A percentile compares a stretch with the other conserved stretches of the same genome.
Evolutionary conservation across 2,113 vertebrate species (phyloP).

Genomic region (Thamnaconus septentrionalis): DNA sequence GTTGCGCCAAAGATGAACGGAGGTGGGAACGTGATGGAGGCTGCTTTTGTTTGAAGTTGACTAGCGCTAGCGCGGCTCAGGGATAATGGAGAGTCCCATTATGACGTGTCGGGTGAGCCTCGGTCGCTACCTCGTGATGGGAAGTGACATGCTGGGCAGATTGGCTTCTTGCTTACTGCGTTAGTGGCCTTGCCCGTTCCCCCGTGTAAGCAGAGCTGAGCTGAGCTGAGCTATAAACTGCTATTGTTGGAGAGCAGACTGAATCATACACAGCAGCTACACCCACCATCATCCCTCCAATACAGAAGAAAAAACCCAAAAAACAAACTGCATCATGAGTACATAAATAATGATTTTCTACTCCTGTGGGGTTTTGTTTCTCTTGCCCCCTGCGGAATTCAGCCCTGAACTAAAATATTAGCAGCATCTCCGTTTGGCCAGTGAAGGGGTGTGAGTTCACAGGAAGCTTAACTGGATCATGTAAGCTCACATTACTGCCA

Average conservation of each 20-base stretch:
- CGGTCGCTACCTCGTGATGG: constrained; percentile 51
- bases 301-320: too few relatives aligned
- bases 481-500: constrained; percentile 51
- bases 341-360: too few relatives aligned
- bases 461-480: constrained; percentile 64
- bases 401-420: constrained; percentile 28
- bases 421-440: constrained; percentile 48
- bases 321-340: too few relatives aligned
- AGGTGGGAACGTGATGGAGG: constrained; percentile 32
- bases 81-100: constrained; percentile 62
- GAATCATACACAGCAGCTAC: too few relatives aligned
- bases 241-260: too few relatives aligned
- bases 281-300: too few relatives aligned
- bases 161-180: constrained; percentile 44
- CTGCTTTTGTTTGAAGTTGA: constrained; percentile 40
- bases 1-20: constrained; percentile 34
- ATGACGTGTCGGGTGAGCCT: constrained; percentile 50
- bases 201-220: too few relatives aligned
- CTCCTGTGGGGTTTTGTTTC: background rate
- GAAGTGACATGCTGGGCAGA: constrained; percentile 61
- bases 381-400: constrained; percentile 11
- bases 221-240: too few relatives aligned
- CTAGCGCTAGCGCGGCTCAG: constrained; percentile 49
- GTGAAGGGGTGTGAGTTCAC: constrained; percentile 66
- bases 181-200: too few relatives aligned